These are phyloP conservation scores for Bungarus multicinctus DNA, from an alignment of 2,113 vertebrate genomes.

Conservation along the genomic window DNA sequence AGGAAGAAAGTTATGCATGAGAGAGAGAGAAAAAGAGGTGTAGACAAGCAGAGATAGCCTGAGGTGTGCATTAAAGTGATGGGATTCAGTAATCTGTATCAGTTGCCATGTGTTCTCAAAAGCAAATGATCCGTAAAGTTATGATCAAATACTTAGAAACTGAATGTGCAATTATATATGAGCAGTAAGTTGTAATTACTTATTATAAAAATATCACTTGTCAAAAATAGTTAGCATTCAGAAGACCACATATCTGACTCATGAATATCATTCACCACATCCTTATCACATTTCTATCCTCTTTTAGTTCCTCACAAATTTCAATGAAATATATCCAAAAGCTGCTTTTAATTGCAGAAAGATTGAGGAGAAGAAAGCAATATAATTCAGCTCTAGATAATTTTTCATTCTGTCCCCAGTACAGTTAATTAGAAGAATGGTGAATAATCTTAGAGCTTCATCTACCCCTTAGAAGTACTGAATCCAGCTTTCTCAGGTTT, in stretches of 20 bases:
- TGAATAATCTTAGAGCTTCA: not conserved
- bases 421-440: not conserved
- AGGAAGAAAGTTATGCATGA: not conserved
- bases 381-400: not conserved
- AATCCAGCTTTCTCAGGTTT: not conserved
- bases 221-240: not conserved
- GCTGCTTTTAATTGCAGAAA: not conserved
- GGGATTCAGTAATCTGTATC: constrained; percentile 25
- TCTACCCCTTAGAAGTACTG: not conserved
- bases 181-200: not conserved
- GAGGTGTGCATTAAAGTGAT: constrained; percentile 16
- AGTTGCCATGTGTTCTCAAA: not conserved
- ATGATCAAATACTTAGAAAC: constrained; percentile 47
- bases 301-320: not conserved
- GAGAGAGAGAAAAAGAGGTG: not conserved
- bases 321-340: not conserved
- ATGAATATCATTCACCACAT: not conserved
- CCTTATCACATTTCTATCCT: not conserved
- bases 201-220: not conserved
- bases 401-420: not conserved
- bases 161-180: constrained; percentile 31
- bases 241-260: not conserved
- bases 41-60: constrained; percentile 10
- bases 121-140: constrained; percentile 47
- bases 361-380: not conserved